These are phyloP conservation scores for Heliconius aoede DNA, from an alignment of 2,888 invertebrate genomes.

Conservation along the genomic window DNA sequence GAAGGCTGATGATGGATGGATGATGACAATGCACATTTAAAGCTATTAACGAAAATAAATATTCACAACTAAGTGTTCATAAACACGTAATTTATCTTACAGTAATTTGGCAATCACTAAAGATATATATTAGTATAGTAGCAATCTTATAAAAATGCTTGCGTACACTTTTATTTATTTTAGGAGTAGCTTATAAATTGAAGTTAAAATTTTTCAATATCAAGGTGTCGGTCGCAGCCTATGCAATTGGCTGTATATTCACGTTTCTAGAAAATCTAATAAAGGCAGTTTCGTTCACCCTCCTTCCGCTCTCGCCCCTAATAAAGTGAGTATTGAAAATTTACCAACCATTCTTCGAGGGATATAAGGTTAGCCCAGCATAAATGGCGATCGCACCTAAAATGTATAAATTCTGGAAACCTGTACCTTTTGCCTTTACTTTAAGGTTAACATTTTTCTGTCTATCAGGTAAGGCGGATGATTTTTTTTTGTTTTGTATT, in stretches of 20 bases:
- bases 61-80: neutral
- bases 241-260: conserved; percentile 67
- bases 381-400: conserved; percentile 67
- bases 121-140: no score
- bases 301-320: conserved; percentile 75
- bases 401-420: conserved; percentile 45
- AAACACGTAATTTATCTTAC: neutral
- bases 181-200: conserved; percentile 29
- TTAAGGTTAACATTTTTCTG: conserved; percentile 45
- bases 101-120: neutral
- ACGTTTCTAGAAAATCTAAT: conserved; percentile 81
- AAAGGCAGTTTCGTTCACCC: conserved; percentile 77
- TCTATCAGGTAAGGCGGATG: conserved; percentile 51
- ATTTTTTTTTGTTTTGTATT: conserved; percentile 58
- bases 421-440: conserved; percentile 17
- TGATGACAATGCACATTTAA: neutral
- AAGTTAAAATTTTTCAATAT: conserved; percentile 59
- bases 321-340: conserved; percentile 85
- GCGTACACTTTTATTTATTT: conserved; percentile 6
- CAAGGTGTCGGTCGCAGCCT: conserved; percentile 67
- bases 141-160: neutral
- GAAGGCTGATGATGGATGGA: neutral
- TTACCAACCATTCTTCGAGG: conserved; percentile 82
- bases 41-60: neutral
- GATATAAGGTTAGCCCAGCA: conserved; percentile 79